Evolutionary conservation across 2,797 vertebrate genomes (phyloP).

Genomic region (Sparidentex hasta): DNA sequence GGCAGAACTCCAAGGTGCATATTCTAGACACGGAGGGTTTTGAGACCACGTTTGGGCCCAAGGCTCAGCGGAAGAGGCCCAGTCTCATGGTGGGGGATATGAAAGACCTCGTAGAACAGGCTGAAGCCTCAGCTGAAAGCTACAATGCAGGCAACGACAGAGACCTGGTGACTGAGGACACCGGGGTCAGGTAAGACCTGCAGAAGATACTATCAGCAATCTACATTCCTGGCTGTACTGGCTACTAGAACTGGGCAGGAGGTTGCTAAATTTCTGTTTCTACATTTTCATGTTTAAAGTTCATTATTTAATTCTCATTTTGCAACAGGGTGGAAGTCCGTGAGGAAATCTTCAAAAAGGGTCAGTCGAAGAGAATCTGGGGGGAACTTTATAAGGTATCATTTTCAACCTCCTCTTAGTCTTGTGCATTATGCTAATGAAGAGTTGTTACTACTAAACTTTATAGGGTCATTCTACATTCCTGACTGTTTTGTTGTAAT

Average conservation of each 20-base stretch:
- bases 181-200: constrained; percentile 90
- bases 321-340: constrained; percentile 89
- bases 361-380: constrained; percentile 98
- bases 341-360: constrained; percentile 98
- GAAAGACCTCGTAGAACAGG: constrained; percentile 90
- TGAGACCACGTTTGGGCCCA: constrained; percentile 96
- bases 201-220: background rate
- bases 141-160: constrained; percentile 91
- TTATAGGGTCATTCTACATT: background rate
- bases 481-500: constrained; percentile 15
- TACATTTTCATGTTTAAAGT: background rate
- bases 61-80: constrained; percentile 94
- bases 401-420: background rate
- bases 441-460: background rate
- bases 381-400: constrained; percentile 98
- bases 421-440: background rate
- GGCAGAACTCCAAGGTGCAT: constrained; percentile 95
- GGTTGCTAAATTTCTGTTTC: background rate
- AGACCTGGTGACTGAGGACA: constrained; percentile 93
- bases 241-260: background rate
- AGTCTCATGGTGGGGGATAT: constrained; percentile 90
- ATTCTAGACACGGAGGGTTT: constrained; percentile 98
- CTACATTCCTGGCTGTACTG: background rate
- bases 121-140: constrained; percentile 85
- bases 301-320: background rate